Base-by-base conservation (phyloP, 1,140 invertebrate species). In the Spodoptera frugiperda region DNA sequence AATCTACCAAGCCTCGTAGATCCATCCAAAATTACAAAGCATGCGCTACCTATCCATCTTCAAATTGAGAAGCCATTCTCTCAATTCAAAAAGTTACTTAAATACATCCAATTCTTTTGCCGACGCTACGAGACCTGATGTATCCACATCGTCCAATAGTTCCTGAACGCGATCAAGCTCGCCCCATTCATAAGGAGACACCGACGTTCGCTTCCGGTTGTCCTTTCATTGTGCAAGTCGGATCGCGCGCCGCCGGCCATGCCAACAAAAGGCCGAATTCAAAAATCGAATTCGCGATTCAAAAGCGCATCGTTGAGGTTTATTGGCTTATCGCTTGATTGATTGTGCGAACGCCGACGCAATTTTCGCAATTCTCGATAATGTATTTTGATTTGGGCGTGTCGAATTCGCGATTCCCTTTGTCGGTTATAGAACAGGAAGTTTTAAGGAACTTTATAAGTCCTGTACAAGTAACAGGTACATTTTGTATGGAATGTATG, bases 291-390 rank as follows among this genome's bases (percentile, higher is more conserved):
- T 93, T 90, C 87, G 67, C 82, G 84, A 91, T 92, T 92, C 87
- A 94, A 93, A 94, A 93, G 91, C 87, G 87, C 91, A 94, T 93
- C 92, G 91, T 91, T 94, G 92, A 94, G 92, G 92, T 94, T 94
- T 94, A 94, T 94, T 94, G 92, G 92, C 91, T 94, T 93, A 94
- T 91, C 89, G 91, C 87, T 91, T 93, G 92, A 94, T 94, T 92
- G 92, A 94, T 94, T 93, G 92, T 92, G 91, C 92, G 91, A 92
- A 91, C 84, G 71, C 73, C 81, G 82, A 81, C 82, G 85, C 87
- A 57, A 85, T 84, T 92, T 91, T 61, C n/a, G n/a, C n/a, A n/a
- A n/a, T n/a, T n/a, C 53, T 84, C 85, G 87, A 92, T 92, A 91
- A 94, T 92, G 89, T 93, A 94, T 93, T 93, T 94, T 92, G 91